These are phyloP conservation scores for Drosophila ficusphila DNA, from an alignment of 1,140 invertebrate species.

Conservation along the genomic window DNA sequence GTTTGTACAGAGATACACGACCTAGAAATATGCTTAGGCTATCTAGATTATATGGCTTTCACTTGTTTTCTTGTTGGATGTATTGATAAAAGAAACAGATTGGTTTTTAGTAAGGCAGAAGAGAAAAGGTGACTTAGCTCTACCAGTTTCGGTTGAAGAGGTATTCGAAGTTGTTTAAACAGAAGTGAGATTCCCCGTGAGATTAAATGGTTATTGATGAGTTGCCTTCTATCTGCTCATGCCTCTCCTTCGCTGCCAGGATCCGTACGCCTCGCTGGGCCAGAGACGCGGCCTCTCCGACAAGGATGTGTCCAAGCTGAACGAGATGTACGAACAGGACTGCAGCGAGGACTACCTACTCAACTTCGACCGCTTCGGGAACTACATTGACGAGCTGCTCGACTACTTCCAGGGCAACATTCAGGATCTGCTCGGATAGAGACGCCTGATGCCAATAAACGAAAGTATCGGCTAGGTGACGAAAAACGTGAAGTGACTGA, in stretches of 20 bases:
- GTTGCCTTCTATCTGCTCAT: not conserved
- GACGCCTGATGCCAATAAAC: slow-evolving; percentile 31
- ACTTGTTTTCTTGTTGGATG: not conserved
- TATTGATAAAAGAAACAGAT: not conserved
- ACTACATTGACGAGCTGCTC: slow-evolving; percentile 70
- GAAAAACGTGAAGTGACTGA: slow-evolving; percentile 86
- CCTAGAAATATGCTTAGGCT: not conserved
- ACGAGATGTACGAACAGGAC: slow-evolving; percentile 87
- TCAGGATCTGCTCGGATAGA: slow-evolving; percentile 59
- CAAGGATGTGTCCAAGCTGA: slow-evolving; percentile 88
- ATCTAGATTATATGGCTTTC: not conserved
- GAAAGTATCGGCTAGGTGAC: slow-evolving; percentile 44
- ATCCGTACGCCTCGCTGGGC: slow-evolving; percentile 85
- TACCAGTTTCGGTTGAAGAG: too few relatives aligned
- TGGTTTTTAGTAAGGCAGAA: not conserved
- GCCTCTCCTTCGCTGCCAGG: slow-evolving; percentile 29
- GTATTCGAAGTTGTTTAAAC: not conserved
- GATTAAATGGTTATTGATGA: not conserved
- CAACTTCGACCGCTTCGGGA: slow-evolving; percentile 64
- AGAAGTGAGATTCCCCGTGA: not conserved
- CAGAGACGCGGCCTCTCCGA: slow-evolving; percentile 88
- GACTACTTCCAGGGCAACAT: slow-evolving; percentile 74
- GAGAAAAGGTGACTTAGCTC: too few relatives aligned
- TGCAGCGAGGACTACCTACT: slow-evolving; percentile 73
- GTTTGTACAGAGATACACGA: not conserved